Evolutionary conservation across 37 sponge, comb jelly and placozoan species (phyloP).

Genomic region (Eunapius fragilis): DNA sequence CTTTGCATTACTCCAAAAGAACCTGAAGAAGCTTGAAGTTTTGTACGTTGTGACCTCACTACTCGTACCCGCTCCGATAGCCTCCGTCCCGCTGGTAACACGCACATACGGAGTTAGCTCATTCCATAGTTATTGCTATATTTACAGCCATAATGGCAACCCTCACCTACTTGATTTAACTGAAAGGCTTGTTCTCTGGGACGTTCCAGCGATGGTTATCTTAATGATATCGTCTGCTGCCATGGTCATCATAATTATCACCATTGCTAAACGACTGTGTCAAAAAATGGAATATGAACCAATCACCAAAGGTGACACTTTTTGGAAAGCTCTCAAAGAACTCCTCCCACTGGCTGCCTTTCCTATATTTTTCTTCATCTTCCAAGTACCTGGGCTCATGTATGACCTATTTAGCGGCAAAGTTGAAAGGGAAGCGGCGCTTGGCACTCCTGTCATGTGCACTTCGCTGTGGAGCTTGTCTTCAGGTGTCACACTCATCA

Average conservation of each 20-base stretch:
- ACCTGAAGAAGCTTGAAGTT: neutral
- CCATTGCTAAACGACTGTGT: neutral
- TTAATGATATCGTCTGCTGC: neutral
- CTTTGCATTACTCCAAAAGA: neutral
- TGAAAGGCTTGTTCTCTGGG: neutral
- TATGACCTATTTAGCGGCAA: neutral
- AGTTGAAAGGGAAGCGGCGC: neutral
- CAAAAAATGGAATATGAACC: neutral
- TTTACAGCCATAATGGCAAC: neutral
- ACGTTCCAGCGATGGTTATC: neutral
- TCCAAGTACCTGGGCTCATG: neutral
- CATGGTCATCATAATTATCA: neutral
- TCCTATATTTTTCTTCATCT: neutral
- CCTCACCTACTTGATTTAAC: neutral
- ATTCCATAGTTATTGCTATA: neutral
- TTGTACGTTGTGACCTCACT: neutral
- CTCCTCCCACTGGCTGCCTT: neutral
- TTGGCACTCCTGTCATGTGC: neutral
- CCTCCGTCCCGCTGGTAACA: too few species aligned
- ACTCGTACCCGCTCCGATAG: too few species aligned
- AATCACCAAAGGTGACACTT: neutral
- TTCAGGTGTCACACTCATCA: neutral
- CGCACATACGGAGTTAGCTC: too few species aligned
- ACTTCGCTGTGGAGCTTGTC: neutral
- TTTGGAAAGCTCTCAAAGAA: neutral